A percentile compares a stretch with the other conserved stretches of the same genome.
Evolutionary conservation across 2,888 invertebrate genomes (phyloP).

Genomic region (Salpingus planirostris): DNA sequence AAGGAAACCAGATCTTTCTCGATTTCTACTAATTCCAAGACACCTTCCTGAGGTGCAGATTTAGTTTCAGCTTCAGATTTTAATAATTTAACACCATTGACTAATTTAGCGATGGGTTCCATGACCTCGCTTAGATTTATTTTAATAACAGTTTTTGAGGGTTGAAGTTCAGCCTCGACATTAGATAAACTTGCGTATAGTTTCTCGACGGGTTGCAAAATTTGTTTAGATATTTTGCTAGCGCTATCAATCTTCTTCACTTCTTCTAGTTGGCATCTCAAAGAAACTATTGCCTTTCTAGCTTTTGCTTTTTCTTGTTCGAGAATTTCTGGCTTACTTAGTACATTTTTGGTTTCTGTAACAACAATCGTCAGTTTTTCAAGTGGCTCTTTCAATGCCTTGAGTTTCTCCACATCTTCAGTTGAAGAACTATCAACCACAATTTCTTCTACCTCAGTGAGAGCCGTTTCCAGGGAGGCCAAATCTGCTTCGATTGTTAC

Average conservation of each 20-base stretch:
- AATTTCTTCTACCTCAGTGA: conserved; percentile 1
- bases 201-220: conserved; percentile 6
- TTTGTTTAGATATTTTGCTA: not conserved
- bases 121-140: too few relatives aligned
- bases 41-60: not conserved
- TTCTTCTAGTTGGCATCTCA: conserved; percentile 7
- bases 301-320: not conserved
- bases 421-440: not conserved
- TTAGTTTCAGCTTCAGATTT: not conserved
- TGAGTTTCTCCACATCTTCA: conserved; percentile 1
- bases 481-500: conserved; percentile 1
- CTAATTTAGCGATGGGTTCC: not conserved
- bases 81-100: not conserved
- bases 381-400: conserved; percentile 3
- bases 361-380: conserved; percentile 2
- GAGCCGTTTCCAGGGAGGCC: not conserved
- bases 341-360: not conserved
- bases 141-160: too few relatives aligned
- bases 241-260: too few relatives aligned
- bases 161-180: too few relatives aligned
- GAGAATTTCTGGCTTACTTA: not conserved
- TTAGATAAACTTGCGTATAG: conserved; percentile 9
- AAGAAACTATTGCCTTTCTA: not conserved
- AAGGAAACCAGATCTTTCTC: not conserved
- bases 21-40: not conserved